phyloP scores from a whole-genome alignment of 2,113 vertebrate species.

The Vidua macroura region DNA sequence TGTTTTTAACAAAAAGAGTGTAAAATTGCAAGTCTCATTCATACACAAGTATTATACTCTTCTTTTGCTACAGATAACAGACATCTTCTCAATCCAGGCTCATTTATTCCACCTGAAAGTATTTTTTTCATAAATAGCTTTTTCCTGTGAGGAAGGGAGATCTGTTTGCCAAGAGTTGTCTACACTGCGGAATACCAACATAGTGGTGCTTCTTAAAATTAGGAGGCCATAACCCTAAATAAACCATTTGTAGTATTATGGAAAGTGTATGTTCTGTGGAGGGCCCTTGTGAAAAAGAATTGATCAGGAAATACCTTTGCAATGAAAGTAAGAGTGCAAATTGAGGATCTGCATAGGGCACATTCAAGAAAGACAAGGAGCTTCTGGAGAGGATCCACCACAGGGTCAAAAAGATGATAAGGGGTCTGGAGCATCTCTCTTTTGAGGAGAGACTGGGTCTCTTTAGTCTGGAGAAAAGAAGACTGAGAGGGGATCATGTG shows the following conservation, averaged over 20 bases:
- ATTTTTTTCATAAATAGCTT: not conserved
- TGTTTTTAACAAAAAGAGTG: not conserved
- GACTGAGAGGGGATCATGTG: not conserved
- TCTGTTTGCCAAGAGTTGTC: not conserved
- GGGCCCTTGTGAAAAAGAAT: not conserved
- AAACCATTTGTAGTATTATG: not conserved
- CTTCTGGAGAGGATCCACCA: accelerated
- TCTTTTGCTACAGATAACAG: not conserved
- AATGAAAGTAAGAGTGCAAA: not conserved
- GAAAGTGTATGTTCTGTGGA: not conserved
- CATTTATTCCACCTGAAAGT: not conserved
- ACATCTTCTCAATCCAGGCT: accelerated
- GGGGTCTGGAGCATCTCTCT: not conserved
- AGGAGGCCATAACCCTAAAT: not conserved
- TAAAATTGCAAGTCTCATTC: not conserved
- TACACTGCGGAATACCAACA: not conserved
- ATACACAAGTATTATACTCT: not conserved
- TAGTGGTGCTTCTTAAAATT: not conserved
- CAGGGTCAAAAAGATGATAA: not conserved
- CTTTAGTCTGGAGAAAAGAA: not conserved
- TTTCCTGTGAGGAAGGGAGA: not conserved
- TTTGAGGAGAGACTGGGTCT: not conserved
- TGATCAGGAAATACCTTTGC: not conserved
- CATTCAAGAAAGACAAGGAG: accelerated
- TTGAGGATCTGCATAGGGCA: not conserved